A percentile compares a stretch with the other conserved stretches of the same genome.
phyloP scores from a whole-genome alignment of 2,797 vertebrate genomes.

The Coreius guichenoti region DNA sequence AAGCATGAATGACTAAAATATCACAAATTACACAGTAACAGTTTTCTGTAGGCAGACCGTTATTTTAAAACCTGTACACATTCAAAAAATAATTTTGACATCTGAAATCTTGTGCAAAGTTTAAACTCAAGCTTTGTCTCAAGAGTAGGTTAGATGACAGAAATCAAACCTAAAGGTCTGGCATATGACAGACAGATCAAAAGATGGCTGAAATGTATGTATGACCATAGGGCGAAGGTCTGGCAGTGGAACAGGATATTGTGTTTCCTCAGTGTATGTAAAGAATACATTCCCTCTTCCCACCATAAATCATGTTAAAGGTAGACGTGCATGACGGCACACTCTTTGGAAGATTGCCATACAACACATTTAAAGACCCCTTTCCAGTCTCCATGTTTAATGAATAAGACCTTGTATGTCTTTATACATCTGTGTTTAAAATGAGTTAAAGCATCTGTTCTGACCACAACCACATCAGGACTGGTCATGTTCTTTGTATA shows the following conservation, averaged over 20 bases:
- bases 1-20: background rate
- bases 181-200: constrained; percentile 67
- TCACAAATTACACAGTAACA: background rate
- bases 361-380: constrained; percentile 31
- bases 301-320: constrained; percentile 61
- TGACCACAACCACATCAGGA: constrained; percentile 67
- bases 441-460: constrained; percentile 70
- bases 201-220: constrained; percentile 56
- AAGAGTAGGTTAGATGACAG: constrained; percentile 56
- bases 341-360: constrained; percentile 54
- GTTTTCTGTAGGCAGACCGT: background rate
- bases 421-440: constrained; percentile 28
- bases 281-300: constrained; percentile 74
- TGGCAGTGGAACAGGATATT: constrained; percentile 78
- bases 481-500: constrained; percentile 63
- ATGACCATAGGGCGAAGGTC: constrained; percentile 65
- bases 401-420: constrained; percentile 25
- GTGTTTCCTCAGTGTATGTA: constrained; percentile 76
- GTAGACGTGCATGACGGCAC: constrained; percentile 27
- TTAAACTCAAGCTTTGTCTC: constrained; percentile 69
- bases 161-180: constrained; percentile 67
- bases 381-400: constrained; percentile 12
- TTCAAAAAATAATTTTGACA: background rate
- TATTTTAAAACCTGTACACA: background rate
- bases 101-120: background rate